phyloP scores from a whole-genome alignment of 2,888 invertebrate species.

The Lissonota sp. region DNA sequence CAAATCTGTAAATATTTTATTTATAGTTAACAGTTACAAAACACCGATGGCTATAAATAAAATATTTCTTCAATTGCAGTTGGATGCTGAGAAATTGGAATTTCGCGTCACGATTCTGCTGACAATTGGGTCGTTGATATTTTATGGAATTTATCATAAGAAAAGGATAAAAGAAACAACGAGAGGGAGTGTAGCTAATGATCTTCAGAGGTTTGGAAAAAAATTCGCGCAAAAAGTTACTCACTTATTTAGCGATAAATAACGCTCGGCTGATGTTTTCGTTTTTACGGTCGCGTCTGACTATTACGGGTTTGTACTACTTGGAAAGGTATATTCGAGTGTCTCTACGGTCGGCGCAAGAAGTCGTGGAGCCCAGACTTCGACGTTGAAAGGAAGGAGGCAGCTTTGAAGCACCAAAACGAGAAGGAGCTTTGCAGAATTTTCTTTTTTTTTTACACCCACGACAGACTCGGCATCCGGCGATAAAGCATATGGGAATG shows the following conservation, averaged over 20 bases:
- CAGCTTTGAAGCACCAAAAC: not conserved
- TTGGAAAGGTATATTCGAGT: not conserved
- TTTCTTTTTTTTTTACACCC: slow-evolving; percentile 66
- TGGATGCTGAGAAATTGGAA: too few species aligned
- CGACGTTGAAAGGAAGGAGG: not conserved
- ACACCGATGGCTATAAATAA: too few species aligned
- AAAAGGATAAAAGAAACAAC: too few species aligned
- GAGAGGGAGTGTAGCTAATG: too few species aligned
- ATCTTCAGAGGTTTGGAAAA: too few species aligned
- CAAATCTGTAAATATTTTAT: too few species aligned
- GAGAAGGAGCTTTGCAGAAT: slow-evolving; percentile 67
- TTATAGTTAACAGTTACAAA: too few species aligned
- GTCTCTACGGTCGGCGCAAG: not conserved
- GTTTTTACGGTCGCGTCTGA: slow-evolving; percentile 12
- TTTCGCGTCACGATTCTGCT: too few species aligned
- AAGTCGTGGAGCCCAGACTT: not conserved
- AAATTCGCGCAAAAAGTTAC: not conserved
- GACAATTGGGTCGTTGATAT: too few species aligned
- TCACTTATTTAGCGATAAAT: not conserved
- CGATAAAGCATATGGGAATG: slow-evolving; percentile 70
- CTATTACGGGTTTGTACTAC: slow-evolving; percentile 43
- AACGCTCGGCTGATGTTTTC: too few species aligned
- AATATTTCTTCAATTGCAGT: too few species aligned
- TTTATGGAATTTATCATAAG: too few species aligned
- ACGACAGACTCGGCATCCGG: slow-evolving; percentile 52